Conservation (phyloP, 92 coral and sea anemone species). For the Heteractis magnifica region DNA sequence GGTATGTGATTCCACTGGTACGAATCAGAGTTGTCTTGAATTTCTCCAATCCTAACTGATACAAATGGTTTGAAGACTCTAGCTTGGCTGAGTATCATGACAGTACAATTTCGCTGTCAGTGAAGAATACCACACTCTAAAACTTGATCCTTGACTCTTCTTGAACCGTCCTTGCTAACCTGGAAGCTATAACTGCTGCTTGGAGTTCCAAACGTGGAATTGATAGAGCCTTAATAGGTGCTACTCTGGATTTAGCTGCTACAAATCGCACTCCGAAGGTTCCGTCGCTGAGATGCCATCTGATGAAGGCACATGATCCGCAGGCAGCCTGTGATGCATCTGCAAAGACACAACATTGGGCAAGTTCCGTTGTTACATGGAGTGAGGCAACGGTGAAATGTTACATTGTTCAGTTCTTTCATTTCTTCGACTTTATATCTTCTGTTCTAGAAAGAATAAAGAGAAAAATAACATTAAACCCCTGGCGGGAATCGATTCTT, state of each 20-base stretch:
- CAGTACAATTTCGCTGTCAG: conserved; percentile 43
- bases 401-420: no score
- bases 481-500: no score
- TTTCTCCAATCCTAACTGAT: background rate
- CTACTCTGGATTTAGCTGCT: conserved; percentile 53
- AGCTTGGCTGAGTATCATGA: conserved; percentile 19
- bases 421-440: no score
- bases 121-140: conserved; percentile 17
- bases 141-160: conserved; percentile 12
- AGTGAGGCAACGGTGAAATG: no score
- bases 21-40: conserved; percentile 51
- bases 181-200: background rate
- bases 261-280: no score
- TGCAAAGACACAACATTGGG: background rate
- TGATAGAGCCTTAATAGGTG: conserved; percentile 37
- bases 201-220: conserved; percentile 41
- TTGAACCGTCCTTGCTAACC: conserved; percentile 29
- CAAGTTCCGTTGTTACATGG: no score
- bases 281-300: conserved; percentile 17
- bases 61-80: no score
- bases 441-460: no score
- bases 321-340: conserved; percentile 29
- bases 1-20: conserved; percentile 51
- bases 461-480: no score
- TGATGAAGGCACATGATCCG: conserved; percentile 47